Evolutionary conservation across 1,140 invertebrate species (phyloP).

Genomic region (Euwallacea fornicatus): DNA sequence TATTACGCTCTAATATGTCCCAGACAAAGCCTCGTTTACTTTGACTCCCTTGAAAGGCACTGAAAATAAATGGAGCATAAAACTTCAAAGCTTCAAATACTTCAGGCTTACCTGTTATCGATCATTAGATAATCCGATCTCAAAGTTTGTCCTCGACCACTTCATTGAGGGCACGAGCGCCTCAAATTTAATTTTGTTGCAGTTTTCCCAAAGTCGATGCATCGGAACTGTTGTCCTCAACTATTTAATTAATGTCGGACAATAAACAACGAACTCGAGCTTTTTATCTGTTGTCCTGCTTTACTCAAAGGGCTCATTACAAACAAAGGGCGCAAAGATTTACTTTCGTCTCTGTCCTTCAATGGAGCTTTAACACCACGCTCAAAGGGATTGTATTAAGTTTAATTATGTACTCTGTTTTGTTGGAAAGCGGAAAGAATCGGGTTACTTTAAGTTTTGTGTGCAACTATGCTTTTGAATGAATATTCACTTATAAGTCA

Average conservation of each 20-base stretch:
- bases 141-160: no score
- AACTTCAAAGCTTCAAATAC: no score
- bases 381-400: constrained; percentile 19
- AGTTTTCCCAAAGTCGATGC: constrained; percentile 2
- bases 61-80: no score
- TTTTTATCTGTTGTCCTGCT: constrained; percentile 5
- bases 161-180: background rate
- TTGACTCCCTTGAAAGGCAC: no score
- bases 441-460: no score
- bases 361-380: background rate
- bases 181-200: constrained; percentile 14
- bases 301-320: constrained; percentile 23
- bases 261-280: constrained; percentile 19
- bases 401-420: constrained; percentile 11
- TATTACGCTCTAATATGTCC: no score
- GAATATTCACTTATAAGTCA: no score
- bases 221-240: constrained; percentile 8
- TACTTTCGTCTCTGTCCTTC: constrained; percentile 15
- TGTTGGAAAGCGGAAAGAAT: no score
- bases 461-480: no score
- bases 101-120: no score
- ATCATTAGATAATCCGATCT: no score
- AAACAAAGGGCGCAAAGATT: constrained; percentile 18
- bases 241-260: constrained; percentile 16
- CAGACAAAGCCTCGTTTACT: no score